Evolutionary conservation across 2,888 invertebrate genomes (phyloP).

Genomic region (Lithophane socia): DNA sequence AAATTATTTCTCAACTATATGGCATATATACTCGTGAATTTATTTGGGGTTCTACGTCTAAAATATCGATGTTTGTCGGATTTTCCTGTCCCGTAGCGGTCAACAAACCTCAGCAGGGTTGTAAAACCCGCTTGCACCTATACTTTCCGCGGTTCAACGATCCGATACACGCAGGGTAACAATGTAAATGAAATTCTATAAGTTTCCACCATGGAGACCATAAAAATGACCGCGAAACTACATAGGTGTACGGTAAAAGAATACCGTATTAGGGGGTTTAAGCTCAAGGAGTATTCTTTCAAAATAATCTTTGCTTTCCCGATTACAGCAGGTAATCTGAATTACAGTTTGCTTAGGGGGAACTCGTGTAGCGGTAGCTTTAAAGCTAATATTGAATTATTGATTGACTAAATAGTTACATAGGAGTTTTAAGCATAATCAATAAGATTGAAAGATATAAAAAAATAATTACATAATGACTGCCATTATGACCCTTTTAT

Average conservation of each 20-base stretch:
- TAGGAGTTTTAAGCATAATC: neutral
- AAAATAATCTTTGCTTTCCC: constrained; percentile 20
- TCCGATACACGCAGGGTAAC: constrained; percentile 80
- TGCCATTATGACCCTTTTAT: neutral
- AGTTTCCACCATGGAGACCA: constrained; percentile 60
- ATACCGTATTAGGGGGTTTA: constrained; percentile 35
- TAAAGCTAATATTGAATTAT: neutral
- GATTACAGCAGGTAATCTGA: constrained; percentile 12
- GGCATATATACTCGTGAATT: neutral
- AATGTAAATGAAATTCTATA: constrained; percentile 77
- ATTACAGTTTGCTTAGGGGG: constrained; percentile 17
- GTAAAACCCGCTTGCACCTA: constrained; percentile 57
- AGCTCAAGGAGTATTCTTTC: constrained; percentile 18
- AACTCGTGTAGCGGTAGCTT: neutral
- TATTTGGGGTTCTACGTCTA: neutral
- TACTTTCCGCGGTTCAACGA: constrained; percentile 65
- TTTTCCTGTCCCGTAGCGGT: constrained; percentile 53
- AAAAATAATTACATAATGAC: neutral
- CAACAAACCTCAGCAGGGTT: constrained; percentile 62
- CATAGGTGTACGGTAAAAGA: constrained; percentile 41
- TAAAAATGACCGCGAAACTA: constrained; percentile 59
- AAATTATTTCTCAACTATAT: neutral
- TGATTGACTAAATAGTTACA: neutral
- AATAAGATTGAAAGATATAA: neutral
- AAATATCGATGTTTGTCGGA: constrained; percentile 38